phyloP scores from a whole-genome alignment of 2,797 vertebrate genomes.

The Pantherophis vulpinus region DNA sequence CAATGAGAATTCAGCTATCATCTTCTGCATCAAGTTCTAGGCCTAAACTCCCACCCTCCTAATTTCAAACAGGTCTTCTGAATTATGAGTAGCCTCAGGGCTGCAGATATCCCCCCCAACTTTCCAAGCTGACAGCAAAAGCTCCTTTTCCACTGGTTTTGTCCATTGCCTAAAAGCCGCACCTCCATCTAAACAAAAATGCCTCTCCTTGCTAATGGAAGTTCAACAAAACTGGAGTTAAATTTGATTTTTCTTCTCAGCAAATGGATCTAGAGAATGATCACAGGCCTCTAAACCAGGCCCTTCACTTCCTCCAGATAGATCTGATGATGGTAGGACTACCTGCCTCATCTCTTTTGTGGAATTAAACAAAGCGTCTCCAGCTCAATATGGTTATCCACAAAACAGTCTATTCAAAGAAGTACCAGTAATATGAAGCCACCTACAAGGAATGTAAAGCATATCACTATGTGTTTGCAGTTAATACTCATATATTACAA shows the following conservation, averaged over 20 bases:
- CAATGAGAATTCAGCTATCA: not conserved
- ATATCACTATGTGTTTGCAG: not conserved
- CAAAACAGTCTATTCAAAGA: not conserved
- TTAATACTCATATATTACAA: not conserved
- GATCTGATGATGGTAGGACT: not conserved
- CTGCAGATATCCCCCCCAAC: not conserved
- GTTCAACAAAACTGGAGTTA: not conserved
- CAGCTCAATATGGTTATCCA: not conserved
- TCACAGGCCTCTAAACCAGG: not conserved
- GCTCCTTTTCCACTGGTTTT: not conserved
- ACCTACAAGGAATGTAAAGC: not conserved
- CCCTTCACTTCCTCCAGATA: not conserved
- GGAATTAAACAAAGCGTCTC: not conserved
- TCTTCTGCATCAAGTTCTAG: not conserved
- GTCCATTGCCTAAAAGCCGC: not conserved
- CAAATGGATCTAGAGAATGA: not conserved
- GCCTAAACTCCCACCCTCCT: not conserved
- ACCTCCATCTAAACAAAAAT: not conserved
- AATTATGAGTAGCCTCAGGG: not conserved
- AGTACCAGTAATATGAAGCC: not conserved
- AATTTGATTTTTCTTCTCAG: not conserved
- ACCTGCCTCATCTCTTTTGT: not conserved
- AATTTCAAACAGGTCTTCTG: not conserved
- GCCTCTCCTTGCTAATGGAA: not conserved
- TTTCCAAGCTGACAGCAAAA: not conserved